A percentile compares a stretch with the other conserved stretches of the same genome.
Evolutionary conservation across 1,140 invertebrate species (phyloP).

Genomic region (Drosophila ironensis): DNA sequence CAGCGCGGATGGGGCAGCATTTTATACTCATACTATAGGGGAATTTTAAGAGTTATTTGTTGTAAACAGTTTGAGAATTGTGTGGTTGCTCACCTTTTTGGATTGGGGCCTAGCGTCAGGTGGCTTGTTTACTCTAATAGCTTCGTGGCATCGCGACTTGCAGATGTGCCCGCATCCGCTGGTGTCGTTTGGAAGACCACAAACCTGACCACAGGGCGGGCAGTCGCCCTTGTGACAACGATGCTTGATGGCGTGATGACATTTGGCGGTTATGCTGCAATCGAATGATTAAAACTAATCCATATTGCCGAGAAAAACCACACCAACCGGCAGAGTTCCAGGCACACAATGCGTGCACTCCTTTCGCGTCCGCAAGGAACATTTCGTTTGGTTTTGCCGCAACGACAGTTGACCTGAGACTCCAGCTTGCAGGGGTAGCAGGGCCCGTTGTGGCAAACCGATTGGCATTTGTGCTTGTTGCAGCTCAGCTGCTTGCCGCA

Average conservation of each 20-base stretch:
- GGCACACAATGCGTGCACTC: slow-evolving; percentile 89
- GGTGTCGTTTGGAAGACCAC: slow-evolving; percentile 84
- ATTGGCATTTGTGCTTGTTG: slow-evolving; percentile 94
- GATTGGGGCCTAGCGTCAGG: slow-evolving; percentile 11
- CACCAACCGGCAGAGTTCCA: slow-evolving; percentile 84
- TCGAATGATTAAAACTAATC: not conserved
- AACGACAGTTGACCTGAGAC: slow-evolving; percentile 90
- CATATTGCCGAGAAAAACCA: fast-evolving
- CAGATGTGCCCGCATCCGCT: slow-evolving; percentile 90
- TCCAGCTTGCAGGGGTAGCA: slow-evolving; percentile 95
- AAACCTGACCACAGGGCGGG: slow-evolving; percentile 90
- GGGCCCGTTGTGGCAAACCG: slow-evolving; percentile 92
- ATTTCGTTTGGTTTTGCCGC: slow-evolving; percentile 89
- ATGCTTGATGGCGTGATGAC: slow-evolving; percentile 91
- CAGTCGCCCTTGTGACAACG: slow-evolving; percentile 94
- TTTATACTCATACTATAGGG: slow-evolving; percentile 85
- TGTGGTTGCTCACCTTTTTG: slow-evolving; percentile 49
- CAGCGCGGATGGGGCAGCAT: slow-evolving; percentile 88
- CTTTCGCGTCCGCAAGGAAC: slow-evolving; percentile 94
- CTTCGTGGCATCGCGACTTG: slow-evolving; percentile 89
- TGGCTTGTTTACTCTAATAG: slow-evolving; percentile 84
- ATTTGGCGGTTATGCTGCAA: slow-evolving; percentile 87
- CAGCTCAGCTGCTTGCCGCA: slow-evolving; percentile 93
- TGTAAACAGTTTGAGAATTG: too few relatives aligned
- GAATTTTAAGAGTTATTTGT: not conserved